These are phyloP conservation scores for Regulus satrapa DNA, from an alignment of 2,113 vertebrate genomes.

Conservation along the genomic window DNA sequence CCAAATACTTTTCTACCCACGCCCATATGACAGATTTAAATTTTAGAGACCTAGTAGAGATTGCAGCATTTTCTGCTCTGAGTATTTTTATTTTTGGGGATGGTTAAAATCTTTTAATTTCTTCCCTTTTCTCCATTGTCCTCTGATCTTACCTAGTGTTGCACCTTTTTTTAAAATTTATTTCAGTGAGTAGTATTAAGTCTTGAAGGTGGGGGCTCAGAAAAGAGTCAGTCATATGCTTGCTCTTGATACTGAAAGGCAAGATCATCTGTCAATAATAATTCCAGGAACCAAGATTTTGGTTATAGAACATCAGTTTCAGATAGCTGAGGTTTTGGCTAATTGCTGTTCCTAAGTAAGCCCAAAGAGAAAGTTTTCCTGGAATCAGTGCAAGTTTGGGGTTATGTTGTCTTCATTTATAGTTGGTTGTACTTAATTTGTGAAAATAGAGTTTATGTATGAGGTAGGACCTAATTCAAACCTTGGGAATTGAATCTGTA, in stretches of 20 bases:
- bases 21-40: not conserved
- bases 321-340: not conserved
- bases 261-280: not conserved
- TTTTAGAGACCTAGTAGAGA: not conserved
- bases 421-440: not conserved
- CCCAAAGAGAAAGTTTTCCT: not conserved
- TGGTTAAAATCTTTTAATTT: not conserved
- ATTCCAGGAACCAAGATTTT: not conserved
- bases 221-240: not conserved
- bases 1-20: slow-evolving; percentile 3
- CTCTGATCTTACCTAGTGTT: not conserved
- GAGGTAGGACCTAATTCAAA: not conserved
- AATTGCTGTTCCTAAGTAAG: not conserved
- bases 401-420: not conserved
- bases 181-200: not conserved
- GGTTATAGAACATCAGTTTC: not conserved
- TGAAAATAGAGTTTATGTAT: not conserved
- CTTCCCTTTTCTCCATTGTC: not conserved
- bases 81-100: not conserved
- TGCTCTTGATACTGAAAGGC: not conserved
- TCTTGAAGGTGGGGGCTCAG: not conserved
- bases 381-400: not conserved
- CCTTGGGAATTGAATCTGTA: not conserved
- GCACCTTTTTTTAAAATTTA: not conserved
- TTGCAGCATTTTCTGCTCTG: not conserved